Base-by-base conservation (phyloP, 2,113 vertebrate species). In the Rhabdornis inornatus region DNA sequence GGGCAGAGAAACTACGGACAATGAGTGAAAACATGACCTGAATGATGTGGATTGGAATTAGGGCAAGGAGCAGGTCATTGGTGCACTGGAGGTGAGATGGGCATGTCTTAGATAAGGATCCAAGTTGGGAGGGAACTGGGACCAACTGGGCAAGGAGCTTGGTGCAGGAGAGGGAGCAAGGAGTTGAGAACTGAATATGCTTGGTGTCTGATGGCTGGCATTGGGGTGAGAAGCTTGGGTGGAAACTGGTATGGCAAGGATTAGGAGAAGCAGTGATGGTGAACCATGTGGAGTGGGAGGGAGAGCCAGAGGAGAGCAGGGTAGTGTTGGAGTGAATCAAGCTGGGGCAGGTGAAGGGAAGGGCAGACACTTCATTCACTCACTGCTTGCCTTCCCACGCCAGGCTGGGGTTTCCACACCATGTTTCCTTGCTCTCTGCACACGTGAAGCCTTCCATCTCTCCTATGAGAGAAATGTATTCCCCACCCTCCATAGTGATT, bases 311-410 rank as follows among this genome's bases (percentile, higher is more conserved):
- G 27, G 28, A 71, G 30, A 64, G 21, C 30, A 42, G 11, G 15
- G 17, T 61, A 23, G 35, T 3, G 1, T 33, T 42, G 33, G 28
- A 63, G 15, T 61, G 24, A 61, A 20, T 71, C 11, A 28, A 6
- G 49, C 71, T 72, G 57, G n/a, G 33, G 24, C 0, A 0, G 12
- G 8, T 4, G 7, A 74, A 75, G 66, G 22, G 45, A 57, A 47
- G 12, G 21, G 9, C 23, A 64, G 30, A 33, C 4, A 8, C 17
- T 78, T 37, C 15, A 3, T 90, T 66, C 18, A 15, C 22, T 64
- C 6, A 2, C 47, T 42, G 13, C 39, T 87, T 21, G 4, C 60
- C 42, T 61, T 59, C 31, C 40, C 0, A 0, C 5, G 4, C 11
- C 0, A 7, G 28, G 7, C 37, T 70, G 20, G 17, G 20, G 7